phyloP scores from a whole-genome alignment of 1,140 invertebrate species.

The Pseudomyrmex gracilis region DNA sequence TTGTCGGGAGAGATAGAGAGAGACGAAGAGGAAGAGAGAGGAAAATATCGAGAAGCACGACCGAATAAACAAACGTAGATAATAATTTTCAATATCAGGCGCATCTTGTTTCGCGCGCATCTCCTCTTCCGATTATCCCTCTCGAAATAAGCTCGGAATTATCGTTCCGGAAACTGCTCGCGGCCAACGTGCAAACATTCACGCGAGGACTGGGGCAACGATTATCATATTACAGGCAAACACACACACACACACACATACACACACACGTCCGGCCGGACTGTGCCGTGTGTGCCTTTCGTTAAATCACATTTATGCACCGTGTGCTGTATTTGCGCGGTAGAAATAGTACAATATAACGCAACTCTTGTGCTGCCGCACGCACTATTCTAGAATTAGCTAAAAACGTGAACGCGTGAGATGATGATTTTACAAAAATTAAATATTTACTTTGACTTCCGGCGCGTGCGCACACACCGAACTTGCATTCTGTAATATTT shows the following conservation, averaged over 20 bases:
- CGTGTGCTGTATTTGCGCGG: slow-evolving; percentile 11
- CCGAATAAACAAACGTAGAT: not conserved
- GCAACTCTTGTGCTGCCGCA: no score
- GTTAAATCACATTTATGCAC: slow-evolving; percentile 51
- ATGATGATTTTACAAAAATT: no score
- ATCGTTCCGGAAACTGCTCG: slow-evolving; percentile 26
- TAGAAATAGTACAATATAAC: not conserved
- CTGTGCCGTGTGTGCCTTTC: slow-evolving; percentile 32
- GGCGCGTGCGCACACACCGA: no score
- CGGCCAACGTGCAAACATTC: slow-evolving; percentile 36
- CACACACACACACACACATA: slow-evolving; percentile 41
- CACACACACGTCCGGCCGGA: slow-evolving; percentile 33
- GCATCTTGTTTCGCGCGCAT: not conserved
- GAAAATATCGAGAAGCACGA: no score
- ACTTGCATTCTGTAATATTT: no score
- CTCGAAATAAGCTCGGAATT: not conserved
- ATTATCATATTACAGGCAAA: slow-evolving; percentile 52
- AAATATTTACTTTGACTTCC: no score
- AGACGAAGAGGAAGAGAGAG: not conserved
- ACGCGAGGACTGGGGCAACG: not conserved
- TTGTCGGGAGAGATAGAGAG: not conserved
- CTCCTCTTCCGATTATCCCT: not conserved
- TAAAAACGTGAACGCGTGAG: not conserved
- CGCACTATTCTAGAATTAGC: not conserved
- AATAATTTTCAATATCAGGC: slow-evolving; percentile 11